Base-by-base conservation (phyloP, 2,113 vertebrate genomes). In the Paramisgurnus dabryanus region DNA sequence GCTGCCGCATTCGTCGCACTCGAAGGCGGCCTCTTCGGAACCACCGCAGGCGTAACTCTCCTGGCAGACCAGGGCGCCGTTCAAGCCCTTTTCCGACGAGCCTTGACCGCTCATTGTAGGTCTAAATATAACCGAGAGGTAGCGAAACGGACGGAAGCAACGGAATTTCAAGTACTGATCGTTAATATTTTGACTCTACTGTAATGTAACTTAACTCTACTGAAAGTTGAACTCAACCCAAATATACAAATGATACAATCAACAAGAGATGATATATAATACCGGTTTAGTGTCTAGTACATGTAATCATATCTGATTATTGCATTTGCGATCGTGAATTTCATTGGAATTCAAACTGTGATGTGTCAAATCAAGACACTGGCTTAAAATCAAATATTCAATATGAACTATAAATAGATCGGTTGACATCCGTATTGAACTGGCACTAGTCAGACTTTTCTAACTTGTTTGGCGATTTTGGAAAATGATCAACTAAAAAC, bases 31-130 rank as follows among this genome's bases (percentile, higher is more conserved):
- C 85, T 96, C 95, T 0, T 97, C 96, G 0, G 94, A 92, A 13
- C 97, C 98, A 1, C 96, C 95, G 57, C 98, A 99, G 47, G 95
- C 96, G 8, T 97, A 99, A 86, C 95, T 99, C 85, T 99, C 98
- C 90, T 99, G 98, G 87, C 98, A 99, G 67, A 95, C 86, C 1
- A 96, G 91, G 0, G 85, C 85, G 0, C 94, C 91, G 85, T 90
- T 95, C 82, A 94, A 89, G n/a, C 91, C 94, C 82, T 94, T 95
- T 80, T 97, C 95, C n/a, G 91, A 89, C 69, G 91, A 87, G 6
- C 94, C 91, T 80, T 94, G 95, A 40, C 93, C 91, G 17, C 96
- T 99, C 96, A 98, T 98, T 58, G 86, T 91, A 47, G 15, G 41
- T 4, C 22, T 58, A 22, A 45, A 60, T 60, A 39, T 34, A 61